A percentile compares a stretch with the other conserved stretches of the same genome.
Conservation (phyloP, 1,140 invertebrate species). For the Ceratoteleas bidentatus region DNA sequence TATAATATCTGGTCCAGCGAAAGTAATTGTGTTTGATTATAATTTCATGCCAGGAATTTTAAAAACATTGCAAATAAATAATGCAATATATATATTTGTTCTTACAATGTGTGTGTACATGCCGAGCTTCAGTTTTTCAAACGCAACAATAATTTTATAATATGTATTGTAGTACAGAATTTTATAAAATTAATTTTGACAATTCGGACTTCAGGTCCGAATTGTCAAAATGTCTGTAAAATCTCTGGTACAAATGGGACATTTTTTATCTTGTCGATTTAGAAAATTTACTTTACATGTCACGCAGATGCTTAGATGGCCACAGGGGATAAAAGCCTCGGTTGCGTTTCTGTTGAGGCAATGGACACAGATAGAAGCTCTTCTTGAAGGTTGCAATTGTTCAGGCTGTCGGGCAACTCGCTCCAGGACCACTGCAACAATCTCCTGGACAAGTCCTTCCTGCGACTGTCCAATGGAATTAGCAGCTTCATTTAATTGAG, state of each 20-base stretch:
- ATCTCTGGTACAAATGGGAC: neutral
- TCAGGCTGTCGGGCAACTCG: neutral
- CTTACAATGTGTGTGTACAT: no score
- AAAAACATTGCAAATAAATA: no score
- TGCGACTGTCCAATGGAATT: constrained; percentile 2
- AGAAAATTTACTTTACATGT: neutral
- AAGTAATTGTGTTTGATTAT: no score
- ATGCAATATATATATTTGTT: no score
- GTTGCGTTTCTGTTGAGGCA: neutral
- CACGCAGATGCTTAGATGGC: neutral
- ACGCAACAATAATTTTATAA: no score
- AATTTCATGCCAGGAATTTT: no score
- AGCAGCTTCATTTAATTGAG: neutral
- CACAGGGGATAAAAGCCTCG: constrained; percentile 3
- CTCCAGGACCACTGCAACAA: neutral
- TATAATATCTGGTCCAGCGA: no score
- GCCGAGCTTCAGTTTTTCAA: no score
- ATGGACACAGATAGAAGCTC: neutral
- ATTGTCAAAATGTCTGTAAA: no score
- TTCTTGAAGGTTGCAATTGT: neutral
- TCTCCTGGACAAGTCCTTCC: constrained; percentile 1
- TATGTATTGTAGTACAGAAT: no score
- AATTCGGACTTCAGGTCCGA: no score
- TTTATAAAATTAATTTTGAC: no score
- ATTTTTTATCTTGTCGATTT: neutral